Conservation (phyloP, 2,113 vertebrate genomes). For the Pteruthius melanotis region DNA sequence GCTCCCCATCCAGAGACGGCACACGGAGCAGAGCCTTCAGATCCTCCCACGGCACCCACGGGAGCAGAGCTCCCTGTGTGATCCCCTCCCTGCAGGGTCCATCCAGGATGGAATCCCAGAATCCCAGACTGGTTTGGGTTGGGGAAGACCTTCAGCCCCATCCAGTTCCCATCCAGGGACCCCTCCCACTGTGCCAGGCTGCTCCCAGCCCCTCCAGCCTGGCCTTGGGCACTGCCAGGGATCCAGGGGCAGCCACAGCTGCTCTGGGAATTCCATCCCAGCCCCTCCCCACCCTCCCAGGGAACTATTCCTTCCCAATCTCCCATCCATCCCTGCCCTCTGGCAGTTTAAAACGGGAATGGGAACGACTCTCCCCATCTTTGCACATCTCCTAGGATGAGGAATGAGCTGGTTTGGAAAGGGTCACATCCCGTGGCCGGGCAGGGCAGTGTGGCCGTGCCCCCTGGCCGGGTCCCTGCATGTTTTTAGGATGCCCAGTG, state of each 20-base stretch:
- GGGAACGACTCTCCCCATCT: not conserved
- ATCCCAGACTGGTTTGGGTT: not conserved
- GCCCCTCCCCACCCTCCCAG: not conserved
- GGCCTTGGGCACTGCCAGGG: not conserved
- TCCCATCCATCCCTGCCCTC: not conserved
- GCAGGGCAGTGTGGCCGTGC: not conserved
- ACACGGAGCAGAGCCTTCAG: not conserved
- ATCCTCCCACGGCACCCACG: not conserved
- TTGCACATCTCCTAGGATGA: not conserved
- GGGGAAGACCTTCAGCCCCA: not conserved
- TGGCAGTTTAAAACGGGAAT: not conserved
- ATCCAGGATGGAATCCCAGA: not conserved
- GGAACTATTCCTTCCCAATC: not conserved
- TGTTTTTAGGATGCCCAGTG: rapidly evolving
- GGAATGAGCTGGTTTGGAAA: not conserved
- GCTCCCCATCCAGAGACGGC: not conserved
- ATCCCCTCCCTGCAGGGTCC: not conserved
- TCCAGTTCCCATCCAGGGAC: not conserved
- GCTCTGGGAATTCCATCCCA: not conserved
- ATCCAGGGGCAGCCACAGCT: not conserved
- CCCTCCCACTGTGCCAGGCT: not conserved
- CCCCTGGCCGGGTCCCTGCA: not conserved
- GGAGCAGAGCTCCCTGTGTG: not conserved
- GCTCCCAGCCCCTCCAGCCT: not conserved
- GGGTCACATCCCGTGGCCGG: not conserved